phyloP scores from a whole-genome alignment of 2,113 vertebrate genomes.

The Micromys minutus region DNA sequence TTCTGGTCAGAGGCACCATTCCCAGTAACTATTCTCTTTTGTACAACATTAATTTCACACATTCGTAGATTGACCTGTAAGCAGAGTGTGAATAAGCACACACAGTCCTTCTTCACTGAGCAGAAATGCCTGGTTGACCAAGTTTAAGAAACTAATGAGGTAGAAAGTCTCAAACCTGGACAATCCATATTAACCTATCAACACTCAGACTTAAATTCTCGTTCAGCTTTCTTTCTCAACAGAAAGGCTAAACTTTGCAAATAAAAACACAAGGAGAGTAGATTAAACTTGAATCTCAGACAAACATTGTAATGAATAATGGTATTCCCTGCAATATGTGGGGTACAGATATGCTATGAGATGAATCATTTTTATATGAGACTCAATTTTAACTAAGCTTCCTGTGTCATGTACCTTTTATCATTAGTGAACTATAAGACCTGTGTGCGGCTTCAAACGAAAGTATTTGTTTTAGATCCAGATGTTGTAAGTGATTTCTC shows the following conservation, averaged over 20 bases:
- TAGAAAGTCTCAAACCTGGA: neutral
- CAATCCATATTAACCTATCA: neutral
- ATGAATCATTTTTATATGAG: too few species aligned
- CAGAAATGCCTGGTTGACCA: constrained; percentile 46
- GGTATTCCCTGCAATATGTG: neutral
- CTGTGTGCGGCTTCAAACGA: too few species aligned
- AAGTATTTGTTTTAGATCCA: too few species aligned
- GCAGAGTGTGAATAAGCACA: neutral
- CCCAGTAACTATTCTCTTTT: too few species aligned
- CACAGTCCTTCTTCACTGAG: neutral
- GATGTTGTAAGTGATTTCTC: too few species aligned
- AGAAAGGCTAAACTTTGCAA: neutral
- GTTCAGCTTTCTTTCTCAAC: neutral
- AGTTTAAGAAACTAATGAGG: neutral
- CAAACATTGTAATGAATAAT: neutral
- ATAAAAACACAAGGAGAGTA: neutral
- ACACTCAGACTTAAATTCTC: neutral
- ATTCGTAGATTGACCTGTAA: constrained; percentile 15
- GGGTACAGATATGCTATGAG: too few species aligned
- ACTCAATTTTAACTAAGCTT: too few species aligned
- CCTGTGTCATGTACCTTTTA: too few species aligned
- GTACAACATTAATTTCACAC: constrained; percentile 5
- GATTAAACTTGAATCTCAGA: constrained; percentile 47
- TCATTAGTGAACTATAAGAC: too few species aligned
- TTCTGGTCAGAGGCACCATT: too few species aligned